phyloP scores from a whole-genome alignment of 2,113 vertebrate genomes.

The Acrocephalus kingi region DNA sequence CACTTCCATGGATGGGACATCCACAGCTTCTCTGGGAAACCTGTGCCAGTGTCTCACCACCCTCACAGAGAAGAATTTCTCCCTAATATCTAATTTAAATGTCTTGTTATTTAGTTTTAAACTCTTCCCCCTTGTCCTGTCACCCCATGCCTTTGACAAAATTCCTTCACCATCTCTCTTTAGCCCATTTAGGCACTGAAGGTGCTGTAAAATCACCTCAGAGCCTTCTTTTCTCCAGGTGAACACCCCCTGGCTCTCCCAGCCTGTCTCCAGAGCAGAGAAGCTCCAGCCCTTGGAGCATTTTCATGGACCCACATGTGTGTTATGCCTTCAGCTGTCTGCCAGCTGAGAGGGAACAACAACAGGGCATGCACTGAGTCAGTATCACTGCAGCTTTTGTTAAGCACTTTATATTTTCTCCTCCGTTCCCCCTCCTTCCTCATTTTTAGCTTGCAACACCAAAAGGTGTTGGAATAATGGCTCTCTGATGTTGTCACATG shows the following conservation, averaged over 20 bases:
- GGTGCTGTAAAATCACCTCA: not conserved
- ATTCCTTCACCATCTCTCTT: not conserved
- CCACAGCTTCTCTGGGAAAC: not conserved
- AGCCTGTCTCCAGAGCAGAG: not conserved
- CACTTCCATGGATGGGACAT: not conserved
- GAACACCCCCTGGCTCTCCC: not conserved
- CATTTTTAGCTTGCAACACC: not conserved
- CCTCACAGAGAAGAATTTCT: not conserved
- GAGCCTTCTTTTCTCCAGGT: not conserved
- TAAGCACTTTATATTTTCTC: not conserved
- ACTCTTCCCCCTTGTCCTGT: not conserved
- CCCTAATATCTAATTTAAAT: not conserved
- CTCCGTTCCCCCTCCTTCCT: not conserved
- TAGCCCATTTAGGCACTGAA: not conserved
- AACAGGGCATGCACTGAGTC: rapidly evolving
- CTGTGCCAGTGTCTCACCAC: not conserved
- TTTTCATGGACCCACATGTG: no score
- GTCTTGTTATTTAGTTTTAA: not conserved
- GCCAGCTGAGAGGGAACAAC: not conserved
- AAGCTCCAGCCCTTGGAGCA: not conserved
- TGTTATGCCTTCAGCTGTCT: not conserved
- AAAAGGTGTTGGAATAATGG: not conserved
- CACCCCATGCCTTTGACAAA: not conserved
- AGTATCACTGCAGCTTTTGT: not conserved
- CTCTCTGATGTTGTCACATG: not conserved